Conservation (phyloP, 2,797 vertebrate species). For the Orientallactaga sibirica region DNA sequence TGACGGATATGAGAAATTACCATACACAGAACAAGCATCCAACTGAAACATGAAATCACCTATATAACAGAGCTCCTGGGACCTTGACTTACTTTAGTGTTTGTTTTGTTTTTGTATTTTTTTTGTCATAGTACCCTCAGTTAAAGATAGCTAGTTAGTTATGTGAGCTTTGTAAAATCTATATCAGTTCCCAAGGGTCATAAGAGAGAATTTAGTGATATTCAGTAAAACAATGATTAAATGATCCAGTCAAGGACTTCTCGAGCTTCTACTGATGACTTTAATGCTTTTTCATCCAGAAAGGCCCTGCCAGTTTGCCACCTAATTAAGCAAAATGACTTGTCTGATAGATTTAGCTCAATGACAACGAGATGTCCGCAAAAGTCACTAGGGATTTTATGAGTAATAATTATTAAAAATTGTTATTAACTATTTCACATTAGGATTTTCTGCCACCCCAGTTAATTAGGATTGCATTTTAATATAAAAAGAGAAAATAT, state of each 20-base stretch:
- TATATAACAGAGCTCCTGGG: not conserved
- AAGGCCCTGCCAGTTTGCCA: constrained; percentile 79
- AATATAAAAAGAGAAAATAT: constrained; percentile 52
- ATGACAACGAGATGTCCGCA: constrained; percentile 90
- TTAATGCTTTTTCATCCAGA: constrained; percentile 72
- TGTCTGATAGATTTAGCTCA: constrained; percentile 92
- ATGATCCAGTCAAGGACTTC: constrained; percentile 58
- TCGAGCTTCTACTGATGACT: constrained; percentile 74
- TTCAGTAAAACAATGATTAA: constrained; percentile 49
- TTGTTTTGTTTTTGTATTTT: too few relatives aligned
- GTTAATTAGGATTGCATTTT: constrained; percentile 27
- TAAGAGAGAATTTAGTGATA: constrained; percentile 51
- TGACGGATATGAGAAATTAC: not conserved
- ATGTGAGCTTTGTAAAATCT: constrained; percentile 26
- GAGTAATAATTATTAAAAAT: constrained; percentile 84
- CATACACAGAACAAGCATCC: not conserved
- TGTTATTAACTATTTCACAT: constrained; percentile 73
- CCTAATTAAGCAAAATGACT: constrained; percentile 91
- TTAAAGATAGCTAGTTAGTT: constrained; percentile 42
- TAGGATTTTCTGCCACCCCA: constrained; percentile 43
- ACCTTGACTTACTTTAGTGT: constrained; percentile 15
- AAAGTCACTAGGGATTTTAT: constrained; percentile 86
- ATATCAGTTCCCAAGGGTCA: constrained; percentile 15
- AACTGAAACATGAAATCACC: not conserved
- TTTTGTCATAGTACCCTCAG: not conserved